These are phyloP conservation scores for Drosophila prostipennis DNA, from an alignment of 2,888 invertebrate genomes.

Conservation along the genomic window DNA sequence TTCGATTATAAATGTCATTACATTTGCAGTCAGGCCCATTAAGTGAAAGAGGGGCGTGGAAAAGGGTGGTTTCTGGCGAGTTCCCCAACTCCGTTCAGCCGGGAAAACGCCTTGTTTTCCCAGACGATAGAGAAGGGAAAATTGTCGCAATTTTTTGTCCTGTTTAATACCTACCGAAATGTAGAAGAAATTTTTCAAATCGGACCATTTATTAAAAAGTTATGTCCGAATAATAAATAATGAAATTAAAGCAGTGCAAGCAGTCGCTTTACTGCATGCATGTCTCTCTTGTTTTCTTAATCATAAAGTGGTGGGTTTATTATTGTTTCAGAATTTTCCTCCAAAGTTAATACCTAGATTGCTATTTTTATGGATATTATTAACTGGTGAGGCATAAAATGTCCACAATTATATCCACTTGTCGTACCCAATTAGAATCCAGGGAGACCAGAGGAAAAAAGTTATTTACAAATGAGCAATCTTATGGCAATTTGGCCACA, in stretches of 20 bases:
- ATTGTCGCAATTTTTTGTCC: no score
- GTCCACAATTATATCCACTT: neutral
- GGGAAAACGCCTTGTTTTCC: neutral
- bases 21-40: constrained; percentile 53
- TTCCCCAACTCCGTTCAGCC: neutral
- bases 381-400: neutral
- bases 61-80: neutral
- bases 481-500: neutral
- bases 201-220: no score
- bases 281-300: no score
- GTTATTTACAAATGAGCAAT: neutral
- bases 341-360: no score
- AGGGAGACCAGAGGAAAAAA: neutral
- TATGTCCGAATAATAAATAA: no score
- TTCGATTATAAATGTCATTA: constrained; percentile 73
- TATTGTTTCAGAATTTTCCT: no score
- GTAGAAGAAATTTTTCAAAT: no score
- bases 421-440: neutral
- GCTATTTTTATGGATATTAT: neutral
- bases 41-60: neutral
- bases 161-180: no score
- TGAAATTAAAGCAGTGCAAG: no score
- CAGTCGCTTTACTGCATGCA: no score
- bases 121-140: no score
- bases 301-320: no score